Evolutionary conservation across 2,888 invertebrate species (phyloP).

Genomic region (Aromia moschata): DNA sequence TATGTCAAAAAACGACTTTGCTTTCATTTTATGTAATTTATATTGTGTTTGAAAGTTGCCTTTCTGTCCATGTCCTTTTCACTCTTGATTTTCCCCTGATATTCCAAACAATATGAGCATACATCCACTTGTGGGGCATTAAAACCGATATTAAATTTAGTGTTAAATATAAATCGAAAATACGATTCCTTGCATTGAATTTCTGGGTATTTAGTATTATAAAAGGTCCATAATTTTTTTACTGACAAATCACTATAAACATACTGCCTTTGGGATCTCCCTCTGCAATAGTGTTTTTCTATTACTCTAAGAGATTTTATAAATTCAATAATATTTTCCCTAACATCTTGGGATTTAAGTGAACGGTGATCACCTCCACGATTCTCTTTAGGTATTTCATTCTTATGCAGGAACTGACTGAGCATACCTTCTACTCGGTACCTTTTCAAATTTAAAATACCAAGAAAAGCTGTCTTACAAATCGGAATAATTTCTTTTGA

Average conservation of each 20-base stretch:
- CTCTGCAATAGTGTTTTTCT: constrained; percentile 8
- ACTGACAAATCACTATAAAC: constrained; percentile 3
- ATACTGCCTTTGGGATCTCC: constrained; percentile 8
- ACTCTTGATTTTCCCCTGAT: constrained; percentile 41
- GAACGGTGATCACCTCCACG: neutral
- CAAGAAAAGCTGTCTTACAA: neutral
- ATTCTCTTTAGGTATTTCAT: neutral
- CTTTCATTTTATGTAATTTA: no score
- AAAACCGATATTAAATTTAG: constrained; percentile 44
- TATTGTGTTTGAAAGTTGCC: no score
- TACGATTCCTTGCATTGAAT: neutral
- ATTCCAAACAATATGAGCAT: constrained; percentile 43
- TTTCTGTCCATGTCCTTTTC: no score
- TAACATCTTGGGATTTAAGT: neutral
- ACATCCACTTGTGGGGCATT: constrained; percentile 41
- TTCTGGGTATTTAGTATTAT: constrained; percentile 2
- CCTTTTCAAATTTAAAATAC: neutral
- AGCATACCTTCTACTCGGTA: neutral
- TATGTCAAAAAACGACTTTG: no score
- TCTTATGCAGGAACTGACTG: neutral
- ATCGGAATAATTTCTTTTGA: neutral
- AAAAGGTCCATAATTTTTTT: neutral
- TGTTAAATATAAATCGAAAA: constrained; percentile 6
- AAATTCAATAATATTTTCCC: neutral
- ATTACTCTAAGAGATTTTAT: neutral